Conservation (phyloP, 2,113 vertebrate species). For the Cynoglossus semilaevis region DNA sequence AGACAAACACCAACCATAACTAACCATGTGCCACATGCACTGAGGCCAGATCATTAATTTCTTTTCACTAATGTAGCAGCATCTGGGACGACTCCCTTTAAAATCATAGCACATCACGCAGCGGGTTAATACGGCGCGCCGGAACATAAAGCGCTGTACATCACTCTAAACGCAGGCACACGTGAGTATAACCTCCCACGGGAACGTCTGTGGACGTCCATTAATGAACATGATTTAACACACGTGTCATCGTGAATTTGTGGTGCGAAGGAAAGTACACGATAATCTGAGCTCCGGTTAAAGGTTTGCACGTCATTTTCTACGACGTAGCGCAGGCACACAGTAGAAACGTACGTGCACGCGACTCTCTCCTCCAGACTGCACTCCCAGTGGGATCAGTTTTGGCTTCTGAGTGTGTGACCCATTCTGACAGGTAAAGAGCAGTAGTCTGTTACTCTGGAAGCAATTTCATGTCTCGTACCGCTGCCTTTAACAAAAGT, state of each 20-base stretch:
- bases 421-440: slow-evolving; percentile 5
- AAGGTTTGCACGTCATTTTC: too few relatives aligned
- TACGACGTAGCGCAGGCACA: too few relatives aligned
- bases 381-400: too few relatives aligned
- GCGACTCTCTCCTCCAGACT: too few relatives aligned
- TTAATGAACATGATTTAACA: neutral
- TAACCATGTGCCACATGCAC: too few relatives aligned
- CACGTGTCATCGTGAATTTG: neutral
- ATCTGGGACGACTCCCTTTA: neutral
- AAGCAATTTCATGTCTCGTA: slow-evolving; percentile 1
- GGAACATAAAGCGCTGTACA: neutral
- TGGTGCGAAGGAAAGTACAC: neutral
- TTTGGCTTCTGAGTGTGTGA: slow-evolving; percentile 20
- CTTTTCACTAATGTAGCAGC: neutral
- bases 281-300: neutral
- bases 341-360: too few relatives aligned
- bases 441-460: slow-evolving; percentile 4
- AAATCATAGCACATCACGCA: neutral
- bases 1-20: too few relatives aligned
- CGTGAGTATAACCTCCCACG: neutral
- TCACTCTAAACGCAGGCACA: neutral
- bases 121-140: neutral
- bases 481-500: slow-evolving; percentile 1
- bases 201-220: neutral
- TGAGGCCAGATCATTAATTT: neutral